Conservation (phyloP, 2,797 vertebrate genomes). For the Buceros bicornis region DNA sequence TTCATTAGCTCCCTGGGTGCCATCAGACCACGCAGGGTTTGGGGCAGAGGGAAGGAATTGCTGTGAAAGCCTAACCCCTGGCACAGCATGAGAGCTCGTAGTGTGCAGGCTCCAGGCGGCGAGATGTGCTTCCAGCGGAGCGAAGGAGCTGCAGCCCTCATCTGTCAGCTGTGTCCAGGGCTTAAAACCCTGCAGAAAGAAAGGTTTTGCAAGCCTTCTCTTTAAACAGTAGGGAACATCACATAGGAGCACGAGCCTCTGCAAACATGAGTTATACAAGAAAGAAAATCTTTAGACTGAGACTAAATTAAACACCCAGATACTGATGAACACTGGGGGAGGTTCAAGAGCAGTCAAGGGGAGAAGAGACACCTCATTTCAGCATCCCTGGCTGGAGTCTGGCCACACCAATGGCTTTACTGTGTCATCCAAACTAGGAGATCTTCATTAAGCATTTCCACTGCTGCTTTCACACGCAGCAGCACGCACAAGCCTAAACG, state of each 20-base stretch:
- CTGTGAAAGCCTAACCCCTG: background rate
- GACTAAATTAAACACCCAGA: background rate
- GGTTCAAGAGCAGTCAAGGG: background rate
- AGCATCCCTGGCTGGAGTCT: background rate
- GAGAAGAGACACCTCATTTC: background rate
- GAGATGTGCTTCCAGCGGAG: background rate
- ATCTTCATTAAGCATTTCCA: background rate
- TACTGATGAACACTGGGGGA: background rate
- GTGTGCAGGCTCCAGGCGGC: background rate
- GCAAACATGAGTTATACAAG: background rate
- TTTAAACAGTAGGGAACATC: background rate
- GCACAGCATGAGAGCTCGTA: constrained; percentile 26
- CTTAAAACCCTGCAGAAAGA: background rate
- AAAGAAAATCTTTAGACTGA: background rate
- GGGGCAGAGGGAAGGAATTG: background rate
- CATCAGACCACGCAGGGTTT: background rate
- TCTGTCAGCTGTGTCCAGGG: background rate
- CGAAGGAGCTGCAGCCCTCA: background rate
- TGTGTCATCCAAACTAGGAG: background rate
- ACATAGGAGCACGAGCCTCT: background rate
- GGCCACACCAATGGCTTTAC: background rate
- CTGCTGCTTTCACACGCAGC: background rate
- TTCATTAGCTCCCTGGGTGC: constrained; percentile 22
- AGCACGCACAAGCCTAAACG: background rate
- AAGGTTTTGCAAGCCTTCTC: background rate